Evolutionary conservation across 2,113 vertebrate genomes (phyloP).

Genomic region (Cricetomys ansorgei): DNA sequence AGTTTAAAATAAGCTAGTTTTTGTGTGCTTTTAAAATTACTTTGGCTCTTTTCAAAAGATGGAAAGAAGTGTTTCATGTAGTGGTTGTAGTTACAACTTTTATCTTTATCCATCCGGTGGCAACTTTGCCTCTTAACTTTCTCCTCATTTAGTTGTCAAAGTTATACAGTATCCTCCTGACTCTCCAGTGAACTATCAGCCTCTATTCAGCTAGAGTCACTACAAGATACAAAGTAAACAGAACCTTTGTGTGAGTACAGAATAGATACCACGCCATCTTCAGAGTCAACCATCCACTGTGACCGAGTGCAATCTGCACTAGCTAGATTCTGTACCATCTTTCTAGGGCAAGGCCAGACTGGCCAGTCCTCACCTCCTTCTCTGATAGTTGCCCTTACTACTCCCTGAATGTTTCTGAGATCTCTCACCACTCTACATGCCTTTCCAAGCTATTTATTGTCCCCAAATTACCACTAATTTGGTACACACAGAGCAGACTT

Average conservation of each 20-base stretch:
- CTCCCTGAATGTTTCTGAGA: neutral
- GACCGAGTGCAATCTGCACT: neutral
- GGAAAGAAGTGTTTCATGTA: conserved; percentile 11
- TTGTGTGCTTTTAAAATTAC: conserved; percentile 48
- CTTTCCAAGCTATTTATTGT: neutral
- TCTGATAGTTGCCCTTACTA: neutral
- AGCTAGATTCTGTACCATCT: neutral
- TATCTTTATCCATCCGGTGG: neutral
- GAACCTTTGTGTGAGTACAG: neutral
- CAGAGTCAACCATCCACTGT: neutral
- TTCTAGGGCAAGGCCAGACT: neutral
- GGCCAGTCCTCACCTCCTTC: neutral
- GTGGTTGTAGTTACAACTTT: conserved; percentile 26
- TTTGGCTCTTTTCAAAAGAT: neutral
- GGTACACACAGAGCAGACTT: neutral
- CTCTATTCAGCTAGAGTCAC: neutral
- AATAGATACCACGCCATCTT: neutral
- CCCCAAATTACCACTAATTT: neutral
- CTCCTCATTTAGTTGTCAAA: neutral
- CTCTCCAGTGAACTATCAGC: neutral
- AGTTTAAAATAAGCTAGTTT: conserved; percentile 54
- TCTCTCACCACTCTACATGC: neutral
- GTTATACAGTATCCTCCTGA: neutral
- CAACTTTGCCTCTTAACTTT: conserved; percentile 16
- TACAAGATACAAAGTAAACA: neutral